Conservation (phyloP, 2,888 invertebrate species). For the Idaea straminata region DNA sequence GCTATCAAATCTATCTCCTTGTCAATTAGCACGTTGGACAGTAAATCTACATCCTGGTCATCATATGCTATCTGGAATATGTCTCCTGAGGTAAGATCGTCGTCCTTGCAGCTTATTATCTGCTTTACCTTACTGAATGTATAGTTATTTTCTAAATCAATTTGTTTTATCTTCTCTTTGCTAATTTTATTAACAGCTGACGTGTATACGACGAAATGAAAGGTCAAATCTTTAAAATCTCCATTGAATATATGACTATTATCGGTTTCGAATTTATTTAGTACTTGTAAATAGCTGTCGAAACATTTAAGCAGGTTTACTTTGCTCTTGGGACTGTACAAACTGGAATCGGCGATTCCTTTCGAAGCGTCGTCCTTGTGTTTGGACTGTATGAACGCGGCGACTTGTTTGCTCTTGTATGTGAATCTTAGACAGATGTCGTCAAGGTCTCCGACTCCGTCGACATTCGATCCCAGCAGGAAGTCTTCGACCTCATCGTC, state of each 20-base stretch:
- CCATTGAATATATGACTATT: background rate
- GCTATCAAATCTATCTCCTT: background rate
- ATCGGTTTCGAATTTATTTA: background rate
- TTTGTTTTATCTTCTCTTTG: background rate
- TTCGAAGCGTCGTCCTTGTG: background rate
- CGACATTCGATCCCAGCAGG: background rate
- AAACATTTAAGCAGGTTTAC: background rate
- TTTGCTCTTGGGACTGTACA: conserved; percentile 1
- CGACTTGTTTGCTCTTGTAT: background rate
- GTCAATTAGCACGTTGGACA: background rate
- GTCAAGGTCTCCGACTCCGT: conserved; percentile 1
- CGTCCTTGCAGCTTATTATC: background rate
- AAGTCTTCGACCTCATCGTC: background rate
- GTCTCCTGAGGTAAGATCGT: background rate
- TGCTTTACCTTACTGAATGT: background rate
- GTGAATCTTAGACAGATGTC: background rate
- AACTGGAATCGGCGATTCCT: background rate
- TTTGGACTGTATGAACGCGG: conserved; percentile 3
- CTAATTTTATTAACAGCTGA: background rate
- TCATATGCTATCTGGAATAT: background rate
- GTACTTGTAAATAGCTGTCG: conserved; percentile 1
- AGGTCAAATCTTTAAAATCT: background rate
- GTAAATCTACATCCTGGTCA: background rate
- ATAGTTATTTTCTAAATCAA: background rate
- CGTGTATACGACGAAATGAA: conserved; percentile 1